A percentile compares a stretch with the other conserved stretches of the same genome.
Evolutionary conservation across 2,888 invertebrate genomes (phyloP).

Genomic region (Polietes domitor): DNA sequence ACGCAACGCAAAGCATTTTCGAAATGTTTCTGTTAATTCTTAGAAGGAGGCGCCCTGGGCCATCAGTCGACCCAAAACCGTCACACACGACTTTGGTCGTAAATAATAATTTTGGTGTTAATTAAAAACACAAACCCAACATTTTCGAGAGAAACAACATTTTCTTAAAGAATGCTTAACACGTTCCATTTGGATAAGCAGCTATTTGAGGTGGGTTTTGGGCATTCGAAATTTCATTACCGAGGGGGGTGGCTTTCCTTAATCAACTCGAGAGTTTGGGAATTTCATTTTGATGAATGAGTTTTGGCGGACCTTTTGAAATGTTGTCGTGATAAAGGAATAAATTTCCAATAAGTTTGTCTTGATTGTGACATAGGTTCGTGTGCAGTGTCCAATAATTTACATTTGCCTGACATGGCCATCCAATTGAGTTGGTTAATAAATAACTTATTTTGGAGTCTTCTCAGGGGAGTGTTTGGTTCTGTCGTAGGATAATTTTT

Average conservation of each 20-base stretch:
- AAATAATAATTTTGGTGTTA: conserved; percentile 38
- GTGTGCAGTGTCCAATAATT: too few species aligned
- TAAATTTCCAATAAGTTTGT: too few species aligned
- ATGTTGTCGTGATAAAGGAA: not conserved
- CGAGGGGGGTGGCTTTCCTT: not conserved
- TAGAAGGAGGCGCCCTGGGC: conserved; percentile 19
- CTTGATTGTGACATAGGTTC: too few species aligned
- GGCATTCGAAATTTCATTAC: not conserved
- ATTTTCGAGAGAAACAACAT: too few species aligned
- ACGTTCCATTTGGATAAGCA: not conserved
- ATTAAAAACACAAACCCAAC: conserved; percentile 21
- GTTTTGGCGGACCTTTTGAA: not conserved
- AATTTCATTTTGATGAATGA: not conserved
- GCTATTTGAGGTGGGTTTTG: not conserved
- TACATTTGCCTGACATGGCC: too few species aligned
- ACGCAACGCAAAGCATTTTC: conserved; percentile 4
- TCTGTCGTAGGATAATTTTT: too few species aligned
- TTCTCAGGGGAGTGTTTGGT: too few species aligned
- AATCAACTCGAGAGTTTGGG: not conserved
- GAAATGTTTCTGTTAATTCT: conserved; percentile 38
- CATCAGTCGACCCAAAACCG: not conserved
- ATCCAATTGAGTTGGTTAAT: too few species aligned
- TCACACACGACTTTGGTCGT: conserved; percentile 16
- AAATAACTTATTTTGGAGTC: too few species aligned
- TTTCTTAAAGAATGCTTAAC: not conserved